Evolutionary conservation across 2,113 vertebrate species (phyloP), one percentile per base, ranked within the genome.

Genomic region (Panthera tigris): DNA sequence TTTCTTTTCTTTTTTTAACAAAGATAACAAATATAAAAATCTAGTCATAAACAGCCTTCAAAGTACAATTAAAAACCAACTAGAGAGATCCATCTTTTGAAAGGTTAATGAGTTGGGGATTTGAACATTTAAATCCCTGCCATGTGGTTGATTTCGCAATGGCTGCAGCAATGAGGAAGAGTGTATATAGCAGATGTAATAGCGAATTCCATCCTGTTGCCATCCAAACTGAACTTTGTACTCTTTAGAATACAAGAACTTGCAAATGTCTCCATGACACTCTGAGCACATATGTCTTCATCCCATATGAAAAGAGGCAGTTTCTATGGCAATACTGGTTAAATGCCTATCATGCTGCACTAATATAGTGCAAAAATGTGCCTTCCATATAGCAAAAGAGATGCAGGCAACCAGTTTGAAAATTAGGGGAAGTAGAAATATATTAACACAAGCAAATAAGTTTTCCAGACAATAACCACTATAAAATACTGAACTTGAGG

Each of bases 301-400:
- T 99, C 98, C 99, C 99, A 98, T 98, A 91, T 98, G 99, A 99
- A 99, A 99, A 99, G 99, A 99, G 99, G 99, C 99, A 98, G 99
- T 99, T 99, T 99, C 98, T 99, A 99, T 99, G 99, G 99, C 99
- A 99, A 99, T 98, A 99, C 98, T 99, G 99, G 99, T 99, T 99
- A 98, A 99, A 99, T 99, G 99, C 99, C 99, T 99, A 99, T 99
- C 99, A 99, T 99, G 99, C 99, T 99, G 99, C 99, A 99, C 99
- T 99, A 99, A 99, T 99, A 99, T 99, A 99, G 99, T 99, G 99
- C 99, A 99, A 99, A 99, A 99, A 99, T 98, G 99, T 98, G 99
- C 99, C 99, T 99, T 99, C 99, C 99, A 98, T 97, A 95, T 98
- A 99, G 99, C 98, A 98, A 98, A 99, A 98, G 98, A 98, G 98